Base-by-base conservation (phyloP, 2,113 vertebrate genomes). In the Tauraco erythrolophus region DNA sequence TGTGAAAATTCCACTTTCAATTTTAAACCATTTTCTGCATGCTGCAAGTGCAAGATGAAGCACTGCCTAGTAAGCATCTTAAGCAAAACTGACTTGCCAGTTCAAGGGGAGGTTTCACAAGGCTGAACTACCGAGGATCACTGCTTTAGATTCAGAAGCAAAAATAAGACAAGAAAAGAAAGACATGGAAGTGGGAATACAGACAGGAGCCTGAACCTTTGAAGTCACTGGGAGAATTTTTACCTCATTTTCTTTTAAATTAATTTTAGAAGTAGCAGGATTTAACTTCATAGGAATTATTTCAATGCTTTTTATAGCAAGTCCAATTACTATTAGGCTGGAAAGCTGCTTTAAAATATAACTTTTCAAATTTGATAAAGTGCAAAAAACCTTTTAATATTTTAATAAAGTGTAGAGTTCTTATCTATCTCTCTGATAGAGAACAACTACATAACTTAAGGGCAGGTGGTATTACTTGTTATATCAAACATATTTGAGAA, bases 161-260 rank as follows among this genome's bases (percentile, higher is more conserved):
- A 87, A 92, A 89, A n/a, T 30, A 70, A 87, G 70, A 79, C 82
- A 66, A 82, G 48, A 84, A 75, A 82, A 84, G n/a, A 92, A 86
- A 86, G 25, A 43, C 8, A 50, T 14, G 51, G 24, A 72, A 87
- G 64, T 1, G 3, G 33, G 45, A 89, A 74, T 46, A 72, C 27
- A 85, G 62, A 83, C 19, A 77, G 7, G 64, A 89, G n/a, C 56
- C 39, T 89, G 65, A 87, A 89, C 9, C 64, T 94, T 4, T 94
- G 35, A 81, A 89, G 35, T 78, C 23, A 84, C 25, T 66, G 25
- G 11, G 7, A 86, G 3, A 8, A 71, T 43, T 92, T 96, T 75
- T 19, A 79, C 2, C 8, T 24, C 18, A 43, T 84, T 91, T 91
- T 57, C 27, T 76, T 86, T 62, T 45, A 64, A 68, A 80, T 60